Evolutionary conservation across 2,797 vertebrate species (phyloP).

Genomic region (Oreortyx pictus): DNA sequence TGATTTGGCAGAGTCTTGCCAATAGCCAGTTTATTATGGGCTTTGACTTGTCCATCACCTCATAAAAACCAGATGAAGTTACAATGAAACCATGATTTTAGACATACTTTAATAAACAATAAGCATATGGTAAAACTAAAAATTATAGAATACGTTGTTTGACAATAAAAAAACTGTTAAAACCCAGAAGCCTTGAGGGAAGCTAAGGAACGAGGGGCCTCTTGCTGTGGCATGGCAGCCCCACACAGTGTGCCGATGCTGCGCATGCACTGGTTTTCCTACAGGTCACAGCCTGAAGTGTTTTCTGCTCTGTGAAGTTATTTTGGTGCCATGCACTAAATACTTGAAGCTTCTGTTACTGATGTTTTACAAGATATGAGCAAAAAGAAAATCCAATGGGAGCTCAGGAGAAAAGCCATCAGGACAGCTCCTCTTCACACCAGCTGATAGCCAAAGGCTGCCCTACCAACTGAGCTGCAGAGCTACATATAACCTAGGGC

Average conservation of each 20-base stretch:
- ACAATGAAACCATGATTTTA: background rate
- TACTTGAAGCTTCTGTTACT: background rate
- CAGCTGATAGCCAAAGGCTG: background rate
- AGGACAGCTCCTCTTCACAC: background rate
- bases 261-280: fast-evolving
- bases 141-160: background rate
- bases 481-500: background rate
- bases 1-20: background rate
- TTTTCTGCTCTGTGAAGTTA: fast-evolving
- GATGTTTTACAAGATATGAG: background rate
- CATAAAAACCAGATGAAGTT: slow-evolving; percentile 3
- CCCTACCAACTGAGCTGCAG: fast-evolving
- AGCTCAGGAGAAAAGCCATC: background rate
- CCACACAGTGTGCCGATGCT: background rate
- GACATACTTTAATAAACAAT: background rate
- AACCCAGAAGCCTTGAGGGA: background rate
- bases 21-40: background rate
- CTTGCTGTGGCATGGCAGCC: background rate
- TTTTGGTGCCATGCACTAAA: background rate
- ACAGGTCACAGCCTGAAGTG: fast-evolving
- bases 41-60: background rate
- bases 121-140: background rate
- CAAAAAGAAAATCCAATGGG: background rate
- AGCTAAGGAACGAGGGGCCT: background rate
- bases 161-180: background rate